phyloP scores from a whole-genome alignment of 2,113 vertebrate genomes.

The Syrrhaptes paradoxus region DNA sequence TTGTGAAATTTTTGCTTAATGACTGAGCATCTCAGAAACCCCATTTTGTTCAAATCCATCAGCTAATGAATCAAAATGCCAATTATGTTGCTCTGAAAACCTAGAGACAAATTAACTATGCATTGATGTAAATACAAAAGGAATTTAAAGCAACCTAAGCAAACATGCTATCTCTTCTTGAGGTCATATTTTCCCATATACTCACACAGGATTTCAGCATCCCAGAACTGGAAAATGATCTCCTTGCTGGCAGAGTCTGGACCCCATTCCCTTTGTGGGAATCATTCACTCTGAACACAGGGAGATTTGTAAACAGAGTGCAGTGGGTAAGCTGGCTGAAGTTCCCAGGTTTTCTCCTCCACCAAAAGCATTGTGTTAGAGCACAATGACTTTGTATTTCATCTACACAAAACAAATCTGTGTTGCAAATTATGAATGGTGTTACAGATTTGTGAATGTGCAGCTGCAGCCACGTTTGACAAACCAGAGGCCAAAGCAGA shows the following conservation, averaged over 20 bases:
- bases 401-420: neutral
- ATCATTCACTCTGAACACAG: neutral
- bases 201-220: neutral
- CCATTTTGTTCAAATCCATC: neutral
- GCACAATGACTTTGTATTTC: neutral
- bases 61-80: conserved; percentile 20
- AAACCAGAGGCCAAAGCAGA: neutral
- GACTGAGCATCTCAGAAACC: neutral
- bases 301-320: neutral
- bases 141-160: neutral
- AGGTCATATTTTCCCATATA: neutral
- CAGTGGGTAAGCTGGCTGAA: neutral
- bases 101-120: neutral
- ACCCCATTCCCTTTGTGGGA: neutral
- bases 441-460: neutral
- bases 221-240: neutral
- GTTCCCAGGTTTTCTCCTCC: neutral
- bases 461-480: neutral
- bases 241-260: neutral
- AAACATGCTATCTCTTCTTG: neutral
- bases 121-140: neutral
- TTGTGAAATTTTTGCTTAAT: neutral
- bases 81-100: neutral
- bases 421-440: neutral
- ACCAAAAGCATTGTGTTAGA: neutral